Evolutionary conservation across 2,888 invertebrate genomes (phyloP), one percentile per base, ranked within the genome.

Genomic region (Hydrotaea cyrtoneurina): DNA sequence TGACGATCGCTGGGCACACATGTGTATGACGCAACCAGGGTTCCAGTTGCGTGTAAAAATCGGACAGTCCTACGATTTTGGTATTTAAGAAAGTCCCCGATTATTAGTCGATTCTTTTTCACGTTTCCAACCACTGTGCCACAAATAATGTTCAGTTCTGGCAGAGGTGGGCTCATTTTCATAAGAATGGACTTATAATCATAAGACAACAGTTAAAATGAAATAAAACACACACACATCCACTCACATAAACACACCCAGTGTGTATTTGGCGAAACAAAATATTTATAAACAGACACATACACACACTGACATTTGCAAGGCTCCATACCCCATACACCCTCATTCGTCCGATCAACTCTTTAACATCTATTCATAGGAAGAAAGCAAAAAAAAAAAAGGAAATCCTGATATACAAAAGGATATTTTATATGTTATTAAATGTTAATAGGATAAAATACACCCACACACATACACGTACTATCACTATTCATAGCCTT

Each of bases 201-300:
- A 59, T 59, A 59, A 13, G 13, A 59, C 59, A 59, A 59, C 26
- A 15, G 26, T 59, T 59, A 79, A 72, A 64, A 57, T 64, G 57
- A 64, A 36, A 71, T 75, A 78, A 82, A 75, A 76, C 8, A 46
- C 62, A 72, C 31, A 39, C 66, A 26, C 21, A 13, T 7, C 13
- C 36, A 31, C 7, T 59, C 19, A 2, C 53, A 53, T n/a, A n/a
- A 10, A 53, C n/a, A 53, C 53, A 13, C 53, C 53, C 53, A 53
- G 53, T 13, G n/a, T 53, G 53, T n/a, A 17, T 39, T 39, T 39
- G 1, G 39, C 3, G 39, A 13, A 39, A 39, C 39, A 39, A 39
- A 39, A 62, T 80, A 36, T 71, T 75, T 72, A 62, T 72, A 50
- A 43, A 17, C 5, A 15, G 21, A 69, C 46, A n/a, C 50, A 19